Base-by-base conservation (phyloP, 2,797 vertebrate species). In the Leuciscus waleckii region DNA sequence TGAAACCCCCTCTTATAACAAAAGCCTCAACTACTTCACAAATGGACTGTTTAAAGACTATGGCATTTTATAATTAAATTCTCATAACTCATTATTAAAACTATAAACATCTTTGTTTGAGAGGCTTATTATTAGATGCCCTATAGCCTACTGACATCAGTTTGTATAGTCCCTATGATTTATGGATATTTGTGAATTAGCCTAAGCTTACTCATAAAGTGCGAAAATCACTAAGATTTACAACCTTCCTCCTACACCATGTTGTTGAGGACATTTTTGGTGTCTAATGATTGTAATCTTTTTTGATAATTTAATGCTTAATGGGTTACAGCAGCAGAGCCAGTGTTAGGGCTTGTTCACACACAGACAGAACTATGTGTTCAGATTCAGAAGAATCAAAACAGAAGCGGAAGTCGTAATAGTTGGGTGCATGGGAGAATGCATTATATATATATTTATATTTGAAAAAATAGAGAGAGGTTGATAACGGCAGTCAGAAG, bases 21-120 rank as follows among this genome's bases (percentile, higher is more conserved):
- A 46, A 41, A 58, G 39, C 16, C 19, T 58, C 35, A 74, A 17
- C 6, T 61, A 46, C 32, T 67, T 23, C 10, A 76, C 32, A 37
- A 51, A 54, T 65, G 17, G 23, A 46, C 19, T 21, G 17, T 67
- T 65, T 23, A 81, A 81, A 49, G 37, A 8, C 51, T 21, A 35
- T 70, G 14, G 51, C 14, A 80, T 65, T 37, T 39, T 35, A 75
- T 49, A 75, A 63, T 37, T 49, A 49, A n/a, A 82, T 74, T 46
- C 2, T 11, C 29, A 49, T 83, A 43, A 68, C 32, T 41, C n/a
- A 54, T 54, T 76, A 39, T 56, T 68, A 29, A n/a, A 32, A 77
- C 41, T 13, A 83, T 35, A 83, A 65, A 56, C 35, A 84, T 61
- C 17, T 46, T 82, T 39, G 82, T 68, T 39, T 39, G 16, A 37